Base-by-base conservation (phyloP, 2,888 invertebrate genomes). In the Lasioglossum figueresi region DNA sequence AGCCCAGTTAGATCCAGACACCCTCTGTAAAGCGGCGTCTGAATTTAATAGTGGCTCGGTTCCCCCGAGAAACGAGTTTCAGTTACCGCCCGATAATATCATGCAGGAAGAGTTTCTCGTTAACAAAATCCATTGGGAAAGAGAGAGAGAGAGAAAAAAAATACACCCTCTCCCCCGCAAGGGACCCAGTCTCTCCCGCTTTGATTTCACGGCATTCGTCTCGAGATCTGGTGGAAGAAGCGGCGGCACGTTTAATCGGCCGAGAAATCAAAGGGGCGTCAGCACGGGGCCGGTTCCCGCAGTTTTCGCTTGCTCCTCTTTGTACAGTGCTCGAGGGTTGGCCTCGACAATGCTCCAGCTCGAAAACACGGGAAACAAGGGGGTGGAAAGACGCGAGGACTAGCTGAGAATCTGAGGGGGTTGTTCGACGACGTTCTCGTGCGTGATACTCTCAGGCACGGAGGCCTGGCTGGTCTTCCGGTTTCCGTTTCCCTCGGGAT, bases 251-350 rank as follows among this genome's bases (percentile, higher is more conserved):
- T 70, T 90, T 89, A 90, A 89, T 87, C 87, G 85, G 68, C 75
- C 83, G 88, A 84, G 79, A 84, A 87, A 85, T 86, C 81, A 85
- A 89, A 89, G 83, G 87, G 84, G 79, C 86, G 73, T 81, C 31
- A 45, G 66, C 43, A 63, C 76, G 59, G 73, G 45, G 34, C 56
- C 40, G 56, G 74, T 83, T 83, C 82, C 82, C 68, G 80, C 76
- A 75, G 75, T 70, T 87, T 76, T 82, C 82, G 77, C 81, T 72
- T 76, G 37, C 66, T 73, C 73, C 40, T 80, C 84, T 86, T 85
- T 85, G 82, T 83, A 74, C 16, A 43, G 40, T 43, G 80, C 83
- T 82, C 84, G 82, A 86, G 89, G 87, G 90, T 37, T 89, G 83
- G 34, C 80, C 85, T 87, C 84, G 90, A 89, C 85, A 79, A 86